A percentile compares a stretch with the other conserved stretches of the same genome.
Evolutionary conservation across 1,140 invertebrate genomes (phyloP).

Genomic region (Zaprionus tsacasi): DNA sequence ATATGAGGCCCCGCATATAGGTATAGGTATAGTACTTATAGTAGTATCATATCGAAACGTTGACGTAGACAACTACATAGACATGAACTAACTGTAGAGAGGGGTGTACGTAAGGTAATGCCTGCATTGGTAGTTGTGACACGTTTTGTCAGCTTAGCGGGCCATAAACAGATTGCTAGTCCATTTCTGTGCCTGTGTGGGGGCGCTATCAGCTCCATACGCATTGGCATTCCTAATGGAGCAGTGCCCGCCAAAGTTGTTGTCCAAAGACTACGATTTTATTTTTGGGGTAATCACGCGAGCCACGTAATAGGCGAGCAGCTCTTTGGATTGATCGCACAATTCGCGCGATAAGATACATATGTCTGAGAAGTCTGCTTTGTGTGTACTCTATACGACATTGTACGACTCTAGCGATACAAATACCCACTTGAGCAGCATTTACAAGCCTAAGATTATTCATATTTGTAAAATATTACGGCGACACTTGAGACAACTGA

Average conservation of each 20-base stretch:
- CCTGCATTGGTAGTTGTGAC: slow-evolving; percentile 31
- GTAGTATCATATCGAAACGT: slow-evolving; percentile 12
- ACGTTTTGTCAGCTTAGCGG: slow-evolving; percentile 47
- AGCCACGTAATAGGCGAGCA: slow-evolving; percentile 27
- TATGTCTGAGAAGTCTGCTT: not conserved
- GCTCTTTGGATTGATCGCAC: slow-evolving; percentile 14
- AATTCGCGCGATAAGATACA: slow-evolving; percentile 38
- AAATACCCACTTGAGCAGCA: slow-evolving; percentile 39
- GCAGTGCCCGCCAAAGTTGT: not conserved
- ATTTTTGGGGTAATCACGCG: slow-evolving; percentile 20
- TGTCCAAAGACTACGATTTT: slow-evolving; percentile 1
- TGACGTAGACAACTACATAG: slow-evolving; percentile 27
- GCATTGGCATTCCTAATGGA: slow-evolving; percentile 14
- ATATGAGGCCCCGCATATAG: slow-evolving; percentile 30
- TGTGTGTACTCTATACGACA: not conserved
- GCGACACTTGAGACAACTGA: slow-evolving; percentile 1
- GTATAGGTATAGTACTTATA: not conserved
- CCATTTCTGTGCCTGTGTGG: not conserved
- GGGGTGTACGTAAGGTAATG: not conserved
- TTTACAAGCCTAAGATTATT: slow-evolving; percentile 19
- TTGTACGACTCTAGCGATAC: slow-evolving; percentile 4
- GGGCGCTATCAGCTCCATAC: slow-evolving; percentile 16
- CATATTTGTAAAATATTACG: slow-evolving; percentile 9
- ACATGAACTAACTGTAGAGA: not conserved
- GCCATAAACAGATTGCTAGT: slow-evolving; percentile 8